Evolutionary conservation across 1,140 invertebrate species (phyloP).

Genomic region (Ips nitidus): DNA sequence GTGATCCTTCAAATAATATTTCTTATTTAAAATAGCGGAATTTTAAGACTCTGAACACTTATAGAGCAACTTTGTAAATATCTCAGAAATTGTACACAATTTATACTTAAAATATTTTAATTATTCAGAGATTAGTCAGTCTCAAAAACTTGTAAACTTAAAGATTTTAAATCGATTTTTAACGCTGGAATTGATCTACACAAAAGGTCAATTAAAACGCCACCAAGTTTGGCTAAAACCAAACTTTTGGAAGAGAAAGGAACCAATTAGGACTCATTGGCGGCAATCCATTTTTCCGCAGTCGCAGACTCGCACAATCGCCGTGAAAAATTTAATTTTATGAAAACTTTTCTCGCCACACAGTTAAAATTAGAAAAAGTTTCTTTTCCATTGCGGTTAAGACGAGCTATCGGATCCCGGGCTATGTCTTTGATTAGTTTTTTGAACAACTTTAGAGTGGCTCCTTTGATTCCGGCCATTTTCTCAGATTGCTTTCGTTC

Average conservation of each 20-base stretch:
- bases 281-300: constrained; percentile 10
- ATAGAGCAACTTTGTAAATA: no score
- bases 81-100: no score
- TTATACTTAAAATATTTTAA: no score
- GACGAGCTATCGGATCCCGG: neutral
- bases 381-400: constrained; percentile 7
- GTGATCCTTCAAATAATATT: no score
- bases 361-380: constrained; percentile 24
- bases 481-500: constrained; percentile 18
- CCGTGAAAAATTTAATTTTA: constrained; percentile 20
- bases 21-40: no score
- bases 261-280: constrained; percentile 13
- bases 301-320: constrained; percentile 9
- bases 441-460: constrained; percentile 19
- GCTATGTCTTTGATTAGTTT: constrained; percentile 20
- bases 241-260: neutral
- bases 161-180: no score
- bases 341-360: constrained; percentile 15
- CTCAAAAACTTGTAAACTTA: no score
- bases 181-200: constrained; percentile 6
- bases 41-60: no score
- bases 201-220: constrained; percentile 12
- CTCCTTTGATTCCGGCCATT: constrained; percentile 19
- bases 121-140: no score
- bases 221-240: neutral